These are phyloP conservation scores for Muricea muricata DNA, from an alignment of 92 coral and sea anemone species.

Conservation along the genomic window DNA sequence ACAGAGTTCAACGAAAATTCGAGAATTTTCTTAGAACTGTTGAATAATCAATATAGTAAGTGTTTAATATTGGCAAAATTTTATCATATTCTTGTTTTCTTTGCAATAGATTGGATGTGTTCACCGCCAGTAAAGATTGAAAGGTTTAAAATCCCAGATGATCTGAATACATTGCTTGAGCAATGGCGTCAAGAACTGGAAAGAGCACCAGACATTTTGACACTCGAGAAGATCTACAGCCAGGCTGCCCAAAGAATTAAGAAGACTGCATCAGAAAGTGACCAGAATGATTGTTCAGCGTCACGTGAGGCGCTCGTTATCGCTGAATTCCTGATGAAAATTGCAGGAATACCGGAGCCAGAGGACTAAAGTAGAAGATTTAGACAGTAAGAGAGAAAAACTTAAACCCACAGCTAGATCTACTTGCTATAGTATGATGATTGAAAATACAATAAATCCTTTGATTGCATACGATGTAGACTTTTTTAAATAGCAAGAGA, in stretches of 20 bases:
- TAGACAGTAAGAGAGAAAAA: too few species aligned
- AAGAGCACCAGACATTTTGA: neutral
- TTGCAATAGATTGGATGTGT: neutral
- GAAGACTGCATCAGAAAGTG: neutral
- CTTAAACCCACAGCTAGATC: too few species aligned
- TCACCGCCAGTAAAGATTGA: neutral
- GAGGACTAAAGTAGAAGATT: neutral
- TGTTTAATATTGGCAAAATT: neutral
- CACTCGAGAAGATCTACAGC: neutral
- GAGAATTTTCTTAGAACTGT: neutral
- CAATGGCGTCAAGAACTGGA: neutral
- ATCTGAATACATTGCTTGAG: neutral
- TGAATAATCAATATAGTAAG: neutral
- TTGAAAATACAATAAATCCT: too few species aligned
- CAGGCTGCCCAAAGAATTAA: neutral
- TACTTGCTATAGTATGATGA: too few species aligned
- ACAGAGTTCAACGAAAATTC: neutral
- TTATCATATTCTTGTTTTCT: neutral
- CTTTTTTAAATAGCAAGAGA: too few species aligned
- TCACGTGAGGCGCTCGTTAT: neutral
- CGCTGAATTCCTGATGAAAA: neutral
- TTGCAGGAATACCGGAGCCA: neutral
- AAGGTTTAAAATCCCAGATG: neutral
- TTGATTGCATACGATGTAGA: too few species aligned
- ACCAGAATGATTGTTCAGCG: too few species aligned